phyloP scores from a whole-genome alignment of 2,888 invertebrate species.

The Protonemura montana region DNA sequence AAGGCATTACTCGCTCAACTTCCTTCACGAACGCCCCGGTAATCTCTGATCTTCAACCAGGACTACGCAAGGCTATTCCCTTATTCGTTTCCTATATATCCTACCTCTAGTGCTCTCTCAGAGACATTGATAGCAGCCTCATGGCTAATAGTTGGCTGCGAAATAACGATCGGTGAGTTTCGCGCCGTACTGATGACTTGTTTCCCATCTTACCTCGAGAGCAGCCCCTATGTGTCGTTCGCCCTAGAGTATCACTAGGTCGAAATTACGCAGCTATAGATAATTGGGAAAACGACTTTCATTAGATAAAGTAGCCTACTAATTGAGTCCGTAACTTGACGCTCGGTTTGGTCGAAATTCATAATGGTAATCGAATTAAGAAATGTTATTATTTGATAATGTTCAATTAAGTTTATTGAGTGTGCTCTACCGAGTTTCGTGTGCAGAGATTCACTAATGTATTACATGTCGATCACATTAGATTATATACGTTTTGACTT shows the following conservation, averaged over 20 bases:
- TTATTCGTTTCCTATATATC: neutral
- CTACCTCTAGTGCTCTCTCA: neutral
- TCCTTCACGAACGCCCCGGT: neutral
- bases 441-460: slow-evolving; percentile 7
- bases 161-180: neutral
- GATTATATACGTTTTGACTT: neutral
- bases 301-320: slow-evolving; percentile 4
- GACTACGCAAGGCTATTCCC: neutral
- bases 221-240: neutral
- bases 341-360: slow-evolving; percentile 10
- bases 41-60: neutral
- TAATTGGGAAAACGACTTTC: neutral
- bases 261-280: neutral
- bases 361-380: slow-evolving; percentile 24
- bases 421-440: neutral
- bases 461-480: slow-evolving; percentile 8
- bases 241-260: neutral
- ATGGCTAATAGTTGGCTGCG: neutral
- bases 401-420: slow-evolving; percentile 12
- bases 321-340: slow-evolving; percentile 12
- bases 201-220: neutral
- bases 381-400: neutral
- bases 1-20: slow-evolving; percentile 22
- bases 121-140: neutral
- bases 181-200: neutral